A percentile compares a stretch with the other conserved stretches of the same genome.
These are phyloP conservation scores for Clusia tigrina DNA, from an alignment of 2,888 invertebrate species.

Conservation along the genomic window DNA sequence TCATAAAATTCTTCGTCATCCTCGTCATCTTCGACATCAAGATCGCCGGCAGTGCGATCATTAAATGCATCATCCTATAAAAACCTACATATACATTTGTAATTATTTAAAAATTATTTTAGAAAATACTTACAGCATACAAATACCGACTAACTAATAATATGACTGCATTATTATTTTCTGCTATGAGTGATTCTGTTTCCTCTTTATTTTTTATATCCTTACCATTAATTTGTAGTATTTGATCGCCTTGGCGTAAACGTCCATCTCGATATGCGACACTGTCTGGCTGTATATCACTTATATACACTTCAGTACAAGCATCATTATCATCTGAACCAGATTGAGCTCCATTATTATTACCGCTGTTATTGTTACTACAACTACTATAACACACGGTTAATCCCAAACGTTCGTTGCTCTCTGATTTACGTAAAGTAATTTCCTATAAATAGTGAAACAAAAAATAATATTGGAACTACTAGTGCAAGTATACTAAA, in stretches of 20 bases:
- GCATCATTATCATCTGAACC: slow-evolving; percentile 67
- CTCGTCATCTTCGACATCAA: slow-evolving; percentile 59
- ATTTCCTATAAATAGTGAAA: too few relatives aligned
- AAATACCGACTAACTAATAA: slow-evolving; percentile 70
- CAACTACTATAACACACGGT: slow-evolving; percentile 68
- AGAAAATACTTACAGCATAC: slow-evolving; percentile 67
- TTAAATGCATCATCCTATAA: slow-evolving; percentile 43
- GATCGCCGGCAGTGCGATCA: slow-evolving; percentile 32
- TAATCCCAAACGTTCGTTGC: slow-evolving; percentile 72
- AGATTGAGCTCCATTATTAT: slow-evolving; percentile 60
- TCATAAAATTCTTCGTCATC: slow-evolving; percentile 43
- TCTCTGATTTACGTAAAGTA: slow-evolving; percentile 68
- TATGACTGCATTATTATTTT: slow-evolving; percentile 68
- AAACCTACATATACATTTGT: background rate
- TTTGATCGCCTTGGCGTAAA: slow-evolving; percentile 71
- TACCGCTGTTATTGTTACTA: slow-evolving; percentile 21
- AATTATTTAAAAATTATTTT: too few relatives aligned
- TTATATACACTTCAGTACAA: slow-evolving; percentile 72
- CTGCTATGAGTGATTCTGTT: slow-evolving; percentile 70
- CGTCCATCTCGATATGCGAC: slow-evolving; percentile 70
- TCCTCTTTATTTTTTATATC: slow-evolving; percentile 70
- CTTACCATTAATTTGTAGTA: slow-evolving; percentile 71
- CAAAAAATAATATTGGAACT: too few relatives aligned
- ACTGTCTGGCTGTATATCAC: slow-evolving; percentile 71
- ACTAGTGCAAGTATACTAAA: too few relatives aligned